Evolutionary conservation across 1,140 invertebrate species (phyloP).

Genomic region (Diprion similis): DNA sequence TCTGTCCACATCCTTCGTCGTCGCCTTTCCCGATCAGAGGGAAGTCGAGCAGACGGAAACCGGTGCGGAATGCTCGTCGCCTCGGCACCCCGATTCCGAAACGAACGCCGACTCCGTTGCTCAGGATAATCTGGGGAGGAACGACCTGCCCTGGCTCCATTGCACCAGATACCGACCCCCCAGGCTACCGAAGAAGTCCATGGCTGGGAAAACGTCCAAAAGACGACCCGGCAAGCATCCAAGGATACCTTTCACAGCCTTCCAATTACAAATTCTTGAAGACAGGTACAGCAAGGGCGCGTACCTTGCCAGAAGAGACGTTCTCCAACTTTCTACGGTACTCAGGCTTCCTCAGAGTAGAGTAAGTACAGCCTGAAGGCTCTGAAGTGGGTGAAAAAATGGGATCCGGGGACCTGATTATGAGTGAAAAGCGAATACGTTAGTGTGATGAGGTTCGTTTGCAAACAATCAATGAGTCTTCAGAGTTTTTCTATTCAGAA

Average conservation of each 20-base stretch:
- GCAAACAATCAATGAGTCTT: too few species aligned
- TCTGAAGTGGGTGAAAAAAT: neutral
- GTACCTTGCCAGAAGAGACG: slow-evolving; percentile 69
- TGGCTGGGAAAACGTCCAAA: slow-evolving; percentile 49
- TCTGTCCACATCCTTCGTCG: neutral
- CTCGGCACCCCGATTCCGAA: slow-evolving; percentile 51
- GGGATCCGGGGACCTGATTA: neutral
- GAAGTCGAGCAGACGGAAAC: slow-evolving; percentile 6
- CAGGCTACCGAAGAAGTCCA: slow-evolving; percentile 72
- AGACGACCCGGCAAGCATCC: slow-evolving; percentile 67
- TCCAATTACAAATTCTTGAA: slow-evolving; percentile 67
- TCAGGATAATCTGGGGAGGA: slow-evolving; percentile 54
- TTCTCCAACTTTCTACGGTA: slow-evolving; percentile 62
- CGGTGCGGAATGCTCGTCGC: neutral
- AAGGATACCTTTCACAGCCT: slow-evolving; percentile 69
- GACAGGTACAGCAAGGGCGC: slow-evolving; percentile 66
- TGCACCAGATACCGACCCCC: slow-evolving; percentile 80
- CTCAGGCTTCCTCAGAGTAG: slow-evolving; percentile 69
- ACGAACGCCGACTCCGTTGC: slow-evolving; percentile 61
- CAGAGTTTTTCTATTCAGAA: neutral
- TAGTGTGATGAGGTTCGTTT: neutral
- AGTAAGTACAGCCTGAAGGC: slow-evolving; percentile 53
- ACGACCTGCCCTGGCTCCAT: slow-evolving; percentile 69
- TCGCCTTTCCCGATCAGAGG: neutral
- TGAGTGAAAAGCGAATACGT: neutral